Evolutionary conservation across 2,113 vertebrate genomes (phyloP).

Genomic region (Scomber colias): DNA sequence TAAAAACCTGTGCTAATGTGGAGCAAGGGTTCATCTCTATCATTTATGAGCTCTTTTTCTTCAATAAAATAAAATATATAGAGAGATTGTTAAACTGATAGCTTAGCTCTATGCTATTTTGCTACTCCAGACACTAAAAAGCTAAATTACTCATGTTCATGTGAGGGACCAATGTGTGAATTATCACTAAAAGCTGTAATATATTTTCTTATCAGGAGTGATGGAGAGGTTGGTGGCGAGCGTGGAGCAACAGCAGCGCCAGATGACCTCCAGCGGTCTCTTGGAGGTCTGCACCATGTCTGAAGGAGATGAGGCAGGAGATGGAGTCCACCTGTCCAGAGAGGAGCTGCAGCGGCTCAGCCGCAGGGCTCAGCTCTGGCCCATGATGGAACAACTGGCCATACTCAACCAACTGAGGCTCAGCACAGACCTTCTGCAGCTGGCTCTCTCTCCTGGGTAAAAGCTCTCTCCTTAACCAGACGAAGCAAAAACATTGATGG

Average conservation of each 20-base stretch:
- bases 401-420: slow-evolving; percentile 92
- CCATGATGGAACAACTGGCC: slow-evolving; percentile 89
- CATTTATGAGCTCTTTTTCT: too few relatives aligned
- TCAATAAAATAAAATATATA: too few relatives aligned
- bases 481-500: background rate
- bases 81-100: too few relatives aligned
- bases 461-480: rapidly evolving
- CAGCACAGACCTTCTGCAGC: slow-evolving; percentile 85
- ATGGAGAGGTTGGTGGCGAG: slow-evolving; percentile 85
- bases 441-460: slow-evolving; percentile 80
- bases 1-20: too few relatives aligned
- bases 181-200: background rate
- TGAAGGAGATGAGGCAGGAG: slow-evolving; percentile 63
- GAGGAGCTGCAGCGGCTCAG: slow-evolving; percentile 86
- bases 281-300: slow-evolving; percentile 41
- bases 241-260: slow-evolving; percentile 85
- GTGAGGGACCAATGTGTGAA: background rate
- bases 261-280: slow-evolving; percentile 87
- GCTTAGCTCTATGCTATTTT: too few relatives aligned
- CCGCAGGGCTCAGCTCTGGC: slow-evolving; percentile 91
- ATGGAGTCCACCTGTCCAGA: slow-evolving; percentile 56
- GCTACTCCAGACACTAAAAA: too few relatives aligned
- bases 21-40: too few relatives aligned
- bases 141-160: too few relatives aligned
- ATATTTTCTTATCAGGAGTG: slow-evolving; percentile 62